These are phyloP conservation scores for Diarsia dahlii DNA, from an alignment of 2,888 invertebrate species.

Conservation along the genomic window DNA sequence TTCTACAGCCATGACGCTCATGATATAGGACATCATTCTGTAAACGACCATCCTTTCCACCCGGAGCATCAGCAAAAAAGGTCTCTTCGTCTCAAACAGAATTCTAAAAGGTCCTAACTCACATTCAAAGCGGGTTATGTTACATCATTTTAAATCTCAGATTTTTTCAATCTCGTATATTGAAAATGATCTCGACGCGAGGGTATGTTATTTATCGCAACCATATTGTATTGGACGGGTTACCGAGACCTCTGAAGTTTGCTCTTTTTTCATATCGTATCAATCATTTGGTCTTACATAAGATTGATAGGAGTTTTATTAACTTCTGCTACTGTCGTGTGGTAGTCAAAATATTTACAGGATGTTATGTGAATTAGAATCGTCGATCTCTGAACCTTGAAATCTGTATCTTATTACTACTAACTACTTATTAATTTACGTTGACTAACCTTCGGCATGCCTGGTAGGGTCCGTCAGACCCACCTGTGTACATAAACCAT, in stretches of 20 bases:
- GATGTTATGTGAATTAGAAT: slow-evolving; percentile 4
- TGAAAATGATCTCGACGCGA: slow-evolving; percentile 40
- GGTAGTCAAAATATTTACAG: slow-evolving; percentile 44
- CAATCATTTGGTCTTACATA: slow-evolving; percentile 33
- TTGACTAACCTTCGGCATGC: no score
- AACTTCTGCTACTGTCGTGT: slow-evolving; percentile 6
- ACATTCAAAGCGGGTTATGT: not conserved
- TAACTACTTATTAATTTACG: not conserved
- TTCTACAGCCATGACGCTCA: not conserved
- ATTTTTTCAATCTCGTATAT: slow-evolving; percentile 32
- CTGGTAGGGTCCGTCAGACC: no score
- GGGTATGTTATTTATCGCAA: slow-evolving; percentile 50
- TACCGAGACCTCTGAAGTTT: slow-evolving; percentile 3
- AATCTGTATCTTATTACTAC: not conserved
- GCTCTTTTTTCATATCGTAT: slow-evolving; percentile 44
- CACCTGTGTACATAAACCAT: no score
- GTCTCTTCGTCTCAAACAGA: not conserved
- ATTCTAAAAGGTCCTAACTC: slow-evolving; percentile 28
- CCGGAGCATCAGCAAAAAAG: slow-evolving; percentile 9
- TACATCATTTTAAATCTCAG: slow-evolving; percentile 27
- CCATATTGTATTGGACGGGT: slow-evolving; percentile 48
- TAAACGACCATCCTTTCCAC: slow-evolving; percentile 1
- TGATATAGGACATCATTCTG: not conserved
- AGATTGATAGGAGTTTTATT: slow-evolving; percentile 38
- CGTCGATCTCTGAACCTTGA: not conserved